Evolutionary conservation across 1,140 invertebrate species (phyloP).

Genomic region (Vanessa tameamea): DNA sequence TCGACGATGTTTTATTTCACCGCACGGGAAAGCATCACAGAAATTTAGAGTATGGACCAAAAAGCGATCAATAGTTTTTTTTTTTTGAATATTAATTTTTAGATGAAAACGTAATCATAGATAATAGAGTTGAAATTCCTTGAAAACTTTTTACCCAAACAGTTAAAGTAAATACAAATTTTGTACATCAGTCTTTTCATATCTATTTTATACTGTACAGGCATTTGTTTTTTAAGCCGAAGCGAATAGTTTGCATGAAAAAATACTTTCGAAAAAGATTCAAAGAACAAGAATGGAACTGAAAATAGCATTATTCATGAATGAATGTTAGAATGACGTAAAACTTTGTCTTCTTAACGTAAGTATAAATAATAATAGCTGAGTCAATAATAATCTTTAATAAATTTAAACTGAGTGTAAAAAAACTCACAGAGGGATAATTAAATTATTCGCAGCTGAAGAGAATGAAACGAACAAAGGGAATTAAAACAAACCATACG

Average conservation of each 20-base stretch:
- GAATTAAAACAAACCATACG: constrained; percentile 9
- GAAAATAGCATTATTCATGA: background rate
- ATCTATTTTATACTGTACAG: background rate
- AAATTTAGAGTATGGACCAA: no score
- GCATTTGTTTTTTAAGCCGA: background rate
- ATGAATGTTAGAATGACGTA: background rate
- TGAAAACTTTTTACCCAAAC: background rate
- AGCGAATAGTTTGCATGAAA: constrained; percentile 4
- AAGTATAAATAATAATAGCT: no score
- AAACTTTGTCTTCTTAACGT: background rate
- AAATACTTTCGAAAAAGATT: constrained; percentile 3
- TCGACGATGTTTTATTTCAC: no score
- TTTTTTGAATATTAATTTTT: no score
- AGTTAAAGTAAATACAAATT: background rate
- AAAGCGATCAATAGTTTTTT: no score
- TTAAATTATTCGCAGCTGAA: constrained; percentile 4
- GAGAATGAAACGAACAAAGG: constrained; percentile 1
- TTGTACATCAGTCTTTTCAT: constrained; percentile 1
- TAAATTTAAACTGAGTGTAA: background rate
- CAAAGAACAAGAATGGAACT: background rate
- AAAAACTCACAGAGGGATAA: background rate
- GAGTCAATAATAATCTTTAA: no score
- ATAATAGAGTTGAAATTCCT: no score
- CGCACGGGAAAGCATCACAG: no score
- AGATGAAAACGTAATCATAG: no score